A percentile compares a stretch with the other conserved stretches of the same genome.
Conservation (phyloP, 2,797 vertebrate species). For the Pachyuromys duprasi region DNA sequence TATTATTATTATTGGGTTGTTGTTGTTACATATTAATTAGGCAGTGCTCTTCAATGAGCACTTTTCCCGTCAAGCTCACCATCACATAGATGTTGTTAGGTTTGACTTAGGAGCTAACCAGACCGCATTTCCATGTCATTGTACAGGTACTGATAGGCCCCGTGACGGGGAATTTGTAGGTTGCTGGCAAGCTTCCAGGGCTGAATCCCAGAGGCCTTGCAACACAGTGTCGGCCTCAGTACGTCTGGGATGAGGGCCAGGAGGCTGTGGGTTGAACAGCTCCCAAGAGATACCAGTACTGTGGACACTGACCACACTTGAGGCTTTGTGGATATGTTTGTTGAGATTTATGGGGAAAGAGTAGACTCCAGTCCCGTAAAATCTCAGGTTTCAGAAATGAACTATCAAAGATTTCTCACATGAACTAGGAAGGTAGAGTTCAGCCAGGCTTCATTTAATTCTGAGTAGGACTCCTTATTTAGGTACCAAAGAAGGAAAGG, state of each 20-base stretch:
- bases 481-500: neutral
- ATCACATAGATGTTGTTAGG: neutral
- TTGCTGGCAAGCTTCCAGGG: neutral
- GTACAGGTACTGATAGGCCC: neutral
- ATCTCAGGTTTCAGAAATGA: neutral
- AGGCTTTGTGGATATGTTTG: neutral
- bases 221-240: neutral
- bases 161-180: neutral
- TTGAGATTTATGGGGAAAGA: neutral
- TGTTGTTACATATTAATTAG: neutral
- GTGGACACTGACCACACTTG: neutral
- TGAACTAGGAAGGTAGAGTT: neutral
- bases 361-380: too few relatives aligned
- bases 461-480: neutral
- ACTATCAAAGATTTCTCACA: neutral
- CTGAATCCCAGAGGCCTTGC: too few relatives aligned
- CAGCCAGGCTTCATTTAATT: neutral
- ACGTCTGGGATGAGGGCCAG: fast-evolving
- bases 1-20: too few relatives aligned
- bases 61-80: neutral
- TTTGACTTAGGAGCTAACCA: neutral
- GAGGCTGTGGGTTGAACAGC: neutral
- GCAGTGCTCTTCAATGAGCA: neutral
- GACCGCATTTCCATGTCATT: neutral
- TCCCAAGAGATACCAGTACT: neutral